Base-by-base conservation (phyloP, 2,888 invertebrate species). In the Acrobeloides nanus region DNA sequence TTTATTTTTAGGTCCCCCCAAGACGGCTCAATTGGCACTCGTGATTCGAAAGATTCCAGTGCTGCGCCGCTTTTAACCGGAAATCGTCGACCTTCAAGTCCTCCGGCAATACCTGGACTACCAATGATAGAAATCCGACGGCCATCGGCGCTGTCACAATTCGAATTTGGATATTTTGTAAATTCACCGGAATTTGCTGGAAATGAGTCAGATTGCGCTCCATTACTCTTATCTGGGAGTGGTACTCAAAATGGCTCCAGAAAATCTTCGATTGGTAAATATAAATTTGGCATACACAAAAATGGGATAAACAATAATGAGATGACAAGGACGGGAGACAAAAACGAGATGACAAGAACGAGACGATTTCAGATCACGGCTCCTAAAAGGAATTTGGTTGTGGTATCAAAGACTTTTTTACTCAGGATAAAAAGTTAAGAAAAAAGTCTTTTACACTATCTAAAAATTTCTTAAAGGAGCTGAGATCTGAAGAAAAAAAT, bases 151-250 rank as follows among this genome's bases (percentile, higher is more conserved):
- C 46, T 71, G 23, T 67, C 68, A 5, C 69, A 72, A 46, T 72
- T 70, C 39, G 71, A 71, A 40, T 72, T 72, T 35, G 71, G 71
- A 3, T 71, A 71, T 51, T 70, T 68, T 50, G 69, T 72, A 27
- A 70, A 72, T 35, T 68, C 71, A 6, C 72, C 71, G 6, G 69
- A 70, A 23, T 25, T 62, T 6, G 40, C 51, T 23, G 64, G 63
- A 4, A 46, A 37, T 26, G 67, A 57, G 4, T 66, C 66, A 24
- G 71, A 71, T 45, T 71, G 71, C 42, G 71, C 71, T 3, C 71
- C 71, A 12, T 53, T 71, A 17, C 50, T 71, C 23, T 55, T 58
- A 12, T 53, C 59, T 6, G 49, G 57, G n/a, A 45, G 48, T 25
- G 52, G 53, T 18, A 50, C 53, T 1, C 55, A 58, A 32, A 48